Percentiles rank a stretch among this genome's conserved stretches.
phyloP scores from a whole-genome alignment of 2,797 vertebrate species.

The Epinephelus awoara region DNA sequence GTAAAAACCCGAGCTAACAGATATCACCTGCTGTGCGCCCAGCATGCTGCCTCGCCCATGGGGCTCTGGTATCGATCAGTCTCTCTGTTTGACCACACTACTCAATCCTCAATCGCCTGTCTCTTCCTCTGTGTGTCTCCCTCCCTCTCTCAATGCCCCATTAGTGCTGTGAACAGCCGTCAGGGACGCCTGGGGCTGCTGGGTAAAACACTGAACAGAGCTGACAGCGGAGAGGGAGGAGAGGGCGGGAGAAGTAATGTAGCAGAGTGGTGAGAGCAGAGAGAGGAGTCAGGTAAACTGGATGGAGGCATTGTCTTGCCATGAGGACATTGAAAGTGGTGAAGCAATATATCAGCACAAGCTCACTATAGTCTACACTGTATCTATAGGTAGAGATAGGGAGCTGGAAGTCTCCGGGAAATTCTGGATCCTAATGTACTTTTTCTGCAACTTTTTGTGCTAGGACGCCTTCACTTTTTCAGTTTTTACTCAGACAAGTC shows the following conservation, averaged over 20 bases:
- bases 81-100: constrained; percentile 14
- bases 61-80: constrained; percentile 46
- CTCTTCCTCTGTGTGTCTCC: constrained; percentile 29
- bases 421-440: constrained; percentile 14
- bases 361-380: constrained; percentile 3
- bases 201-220: constrained; percentile 58
- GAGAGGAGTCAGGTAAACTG: constrained; percentile 27
- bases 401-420: constrained; percentile 9
- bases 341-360: constrained; percentile 18
- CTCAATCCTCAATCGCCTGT: constrained; percentile 45
- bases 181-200: constrained; percentile 63
- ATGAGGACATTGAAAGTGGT: neutral
- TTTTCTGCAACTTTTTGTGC: constrained; percentile 38
- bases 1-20: constrained; percentile 16
- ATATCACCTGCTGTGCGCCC: constrained; percentile 20
- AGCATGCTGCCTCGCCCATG: constrained; percentile 31
- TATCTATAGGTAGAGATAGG: constrained; percentile 23
- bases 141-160: constrained; percentile 52
- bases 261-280: constrained; percentile 40
- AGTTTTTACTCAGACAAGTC: constrained; percentile 5
- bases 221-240: constrained; percentile 58
- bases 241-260: constrained; percentile 31
- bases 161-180: constrained; percentile 72
- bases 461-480: constrained; percentile 1
- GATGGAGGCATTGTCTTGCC: constrained; percentile 19